Conservation (phyloP, 2,797 vertebrate genomes). For the Antennarius maculatus region DNA sequence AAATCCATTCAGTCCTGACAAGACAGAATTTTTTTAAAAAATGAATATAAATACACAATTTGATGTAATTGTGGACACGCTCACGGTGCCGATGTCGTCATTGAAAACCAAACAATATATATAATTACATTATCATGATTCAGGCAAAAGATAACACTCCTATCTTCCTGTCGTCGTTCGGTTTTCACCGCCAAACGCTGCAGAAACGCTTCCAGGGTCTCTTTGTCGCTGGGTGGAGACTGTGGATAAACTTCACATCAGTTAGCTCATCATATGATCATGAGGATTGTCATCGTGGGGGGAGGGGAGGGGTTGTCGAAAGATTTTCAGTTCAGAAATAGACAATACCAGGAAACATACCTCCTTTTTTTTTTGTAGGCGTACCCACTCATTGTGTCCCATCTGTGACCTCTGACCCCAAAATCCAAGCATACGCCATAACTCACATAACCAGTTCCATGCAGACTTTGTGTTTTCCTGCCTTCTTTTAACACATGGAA, state of each 20-base stretch:
- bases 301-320: conserved; percentile 13
- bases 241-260: conserved; percentile 15
- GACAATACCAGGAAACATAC: conserved; percentile 59
- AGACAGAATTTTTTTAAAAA: conserved; percentile 44
- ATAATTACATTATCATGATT: conserved; percentile 22
- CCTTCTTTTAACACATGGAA: conserved; percentile 22
- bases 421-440: conserved; percentile 24
- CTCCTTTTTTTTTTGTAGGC: conserved; percentile 15
- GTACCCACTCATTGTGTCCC: conserved; percentile 47
- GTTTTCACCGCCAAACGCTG: conserved; percentile 25
- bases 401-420: conserved; percentile 58
- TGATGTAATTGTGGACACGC: conserved; percentile 41
- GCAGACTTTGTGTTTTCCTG: conserved; percentile 12
- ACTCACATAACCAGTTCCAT: conserved; percentile 50
- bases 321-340: conserved; percentile 26
- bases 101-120: conserved; percentile 27
- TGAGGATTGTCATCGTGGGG: conserved; percentile 16
- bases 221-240: conserved; percentile 29
- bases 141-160: conserved; percentile 35
- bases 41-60: conserved; percentile 57
- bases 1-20: conserved; percentile 38
- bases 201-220: conserved; percentile 25
- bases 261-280: conserved; percentile 18
- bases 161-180: conserved; percentile 54
- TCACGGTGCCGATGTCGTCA: conserved; percentile 52